These are phyloP conservation scores for Perithous albicinctus DNA, from an alignment of 2,888 invertebrate genomes.

Conservation along the genomic window DNA sequence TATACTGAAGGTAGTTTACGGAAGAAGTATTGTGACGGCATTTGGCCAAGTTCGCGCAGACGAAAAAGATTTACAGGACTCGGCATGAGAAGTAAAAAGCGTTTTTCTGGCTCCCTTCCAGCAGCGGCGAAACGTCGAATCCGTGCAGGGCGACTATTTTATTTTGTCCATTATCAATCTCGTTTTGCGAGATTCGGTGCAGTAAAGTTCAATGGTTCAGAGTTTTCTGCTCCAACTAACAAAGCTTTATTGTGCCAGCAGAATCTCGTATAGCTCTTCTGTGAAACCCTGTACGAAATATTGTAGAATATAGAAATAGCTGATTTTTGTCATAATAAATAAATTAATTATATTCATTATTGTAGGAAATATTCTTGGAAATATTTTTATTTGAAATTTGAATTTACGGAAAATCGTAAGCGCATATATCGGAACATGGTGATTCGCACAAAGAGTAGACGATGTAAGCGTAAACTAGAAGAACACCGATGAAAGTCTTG, in stretches of 20 bases:
- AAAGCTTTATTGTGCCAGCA: neutral
- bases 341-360: too few relatives aligned
- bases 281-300: neutral
- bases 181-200: constrained; percentile 27
- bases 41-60: constrained; percentile 6
- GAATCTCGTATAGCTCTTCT: neutral
- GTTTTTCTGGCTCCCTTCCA: constrained; percentile 49
- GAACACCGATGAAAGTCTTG: constrained; percentile 74
- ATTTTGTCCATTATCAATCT: constrained; percentile 55
- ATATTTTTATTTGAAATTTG: neutral
- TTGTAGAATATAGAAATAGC: neutral
- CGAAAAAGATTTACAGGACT: constrained; percentile 44
- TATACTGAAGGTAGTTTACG: neutral
- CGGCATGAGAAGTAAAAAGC: constrained; percentile 41
- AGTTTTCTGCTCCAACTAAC: constrained; percentile 32
- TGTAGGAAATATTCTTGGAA: too few relatives aligned
- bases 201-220: constrained; percentile 25
- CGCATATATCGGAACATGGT: constrained; percentile 55
- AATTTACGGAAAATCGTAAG: constrained; percentile 7
- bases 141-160: constrained; percentile 25
- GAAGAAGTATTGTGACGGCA: constrained; percentile 17
- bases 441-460: constrained; percentile 77
- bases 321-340: too few relatives aligned
- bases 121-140: constrained; percentile 33
- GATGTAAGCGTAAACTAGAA: constrained; percentile 75